Base-by-base conservation (phyloP, 2,113 vertebrate genomes). In the Clupea harengus region DNA sequence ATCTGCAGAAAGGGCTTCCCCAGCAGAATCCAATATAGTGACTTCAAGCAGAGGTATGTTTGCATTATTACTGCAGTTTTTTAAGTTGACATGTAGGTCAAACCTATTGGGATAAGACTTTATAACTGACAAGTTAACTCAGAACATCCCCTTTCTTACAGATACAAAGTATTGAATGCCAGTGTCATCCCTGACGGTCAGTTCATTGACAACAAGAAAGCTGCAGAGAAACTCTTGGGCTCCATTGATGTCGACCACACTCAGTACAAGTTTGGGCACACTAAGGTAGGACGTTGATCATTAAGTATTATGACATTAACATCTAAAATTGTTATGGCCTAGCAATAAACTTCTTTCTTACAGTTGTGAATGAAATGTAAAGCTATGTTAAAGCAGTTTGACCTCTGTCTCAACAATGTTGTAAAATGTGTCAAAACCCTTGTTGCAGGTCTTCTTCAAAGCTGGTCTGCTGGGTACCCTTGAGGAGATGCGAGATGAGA, bases 401-500 rank as follows among this genome's bases (percentile, higher is more conserved):
- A 39, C 39, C 39, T 39, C 39, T 39, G 39, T 39, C 39, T 39
- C 2, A 39, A 39, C 39, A 39, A 39, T 39, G 39, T 39, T 39
- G 39, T 39, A 2, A 39, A 39, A 39, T 39, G 39, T 39, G 39
- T 39, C 39, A 39, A 39, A 39, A 39, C 39, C 22, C 60, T n/a
- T 8, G 28, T 17, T 46, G 28, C 28, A 98, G 97, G 97, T 98
- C 60, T 97, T 98, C 93, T 97, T 98, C 93, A 98, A 98, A 95
- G 97, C 97, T 86, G 97, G 97, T 80, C 93, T 98, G 67, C 87
- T 98, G 90, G 97, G 97, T 28, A 88, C 91, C 1, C 93, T 99
- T 82, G 98, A 99, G 95, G 98, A 97, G 93, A 98, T 99, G 97
- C 93, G 97, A 82, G 97, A 98, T 93, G 97, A 99, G 0, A 98